These are phyloP conservation scores for Trichonephila inaurata DNA, from an alignment of 1,140 invertebrate species.

Conservation along the genomic window DNA sequence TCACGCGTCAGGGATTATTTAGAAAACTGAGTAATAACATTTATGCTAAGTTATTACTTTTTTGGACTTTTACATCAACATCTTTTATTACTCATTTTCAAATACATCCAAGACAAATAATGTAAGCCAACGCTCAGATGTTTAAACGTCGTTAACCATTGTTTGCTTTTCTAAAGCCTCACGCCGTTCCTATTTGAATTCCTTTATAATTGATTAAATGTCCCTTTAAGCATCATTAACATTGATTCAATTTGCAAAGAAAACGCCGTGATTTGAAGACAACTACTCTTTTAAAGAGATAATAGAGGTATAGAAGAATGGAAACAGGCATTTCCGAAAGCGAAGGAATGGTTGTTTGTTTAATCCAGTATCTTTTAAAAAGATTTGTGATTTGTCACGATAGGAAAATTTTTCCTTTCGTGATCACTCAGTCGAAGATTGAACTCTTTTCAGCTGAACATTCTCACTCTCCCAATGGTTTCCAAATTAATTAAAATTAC, in stretches of 20 bases:
- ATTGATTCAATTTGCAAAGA: neutral
- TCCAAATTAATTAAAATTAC: neutral
- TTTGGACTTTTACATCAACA: neutral
- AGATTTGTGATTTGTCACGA: neutral
- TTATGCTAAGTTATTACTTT: neutral
- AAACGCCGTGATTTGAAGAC: neutral
- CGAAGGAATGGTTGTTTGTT: neutral
- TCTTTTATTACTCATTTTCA: neutral
- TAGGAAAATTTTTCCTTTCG: neutral
- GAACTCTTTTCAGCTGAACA: neutral
- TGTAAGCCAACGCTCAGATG: neutral
- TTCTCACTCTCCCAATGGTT: too few relatives aligned
- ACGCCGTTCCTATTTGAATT: neutral
- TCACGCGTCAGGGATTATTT: neutral
- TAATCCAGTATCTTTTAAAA: slow-evolving; percentile 8
- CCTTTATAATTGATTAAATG: neutral
- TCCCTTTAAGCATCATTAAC: neutral
- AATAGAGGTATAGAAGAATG: neutral
- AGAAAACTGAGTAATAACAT: too few relatives aligned
- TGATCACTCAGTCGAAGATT: neutral
- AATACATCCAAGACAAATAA: neutral
- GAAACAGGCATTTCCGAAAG: neutral
- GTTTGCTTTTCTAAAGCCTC: neutral
- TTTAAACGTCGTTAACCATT: neutral
- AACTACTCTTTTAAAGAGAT: too few relatives aligned